These are phyloP conservation scores for Dasyprocta punctata DNA, from an alignment of 2,113 vertebrate genomes.

Conservation along the genomic window DNA sequence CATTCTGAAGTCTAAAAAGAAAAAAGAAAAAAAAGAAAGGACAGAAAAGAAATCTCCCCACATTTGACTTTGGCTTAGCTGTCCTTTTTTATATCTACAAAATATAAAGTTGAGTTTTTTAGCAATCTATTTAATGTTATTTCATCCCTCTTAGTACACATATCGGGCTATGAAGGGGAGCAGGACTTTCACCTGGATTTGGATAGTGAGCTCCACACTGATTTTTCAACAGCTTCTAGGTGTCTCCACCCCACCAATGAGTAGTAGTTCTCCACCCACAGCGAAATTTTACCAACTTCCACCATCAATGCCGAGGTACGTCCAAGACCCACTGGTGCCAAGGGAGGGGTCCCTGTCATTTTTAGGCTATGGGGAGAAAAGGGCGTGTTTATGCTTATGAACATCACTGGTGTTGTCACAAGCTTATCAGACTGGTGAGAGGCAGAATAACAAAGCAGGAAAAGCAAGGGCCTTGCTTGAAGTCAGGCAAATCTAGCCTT, in stretches of 20 bases:
- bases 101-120: neutral
- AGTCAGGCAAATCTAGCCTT: neutral
- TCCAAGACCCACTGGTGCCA: neutral
- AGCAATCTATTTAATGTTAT: neutral
- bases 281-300: neutral
- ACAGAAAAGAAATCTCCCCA: neutral
- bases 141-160: neutral
- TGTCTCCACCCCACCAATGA: too few relatives aligned
- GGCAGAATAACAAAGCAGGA: neutral
- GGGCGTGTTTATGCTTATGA: neutral
- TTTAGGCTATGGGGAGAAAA: neutral
- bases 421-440: too few relatives aligned
- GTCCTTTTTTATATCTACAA: neutral
- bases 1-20: neutral
- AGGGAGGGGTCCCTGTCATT: neutral
- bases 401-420: neutral
- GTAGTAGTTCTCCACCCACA: too few relatives aligned
- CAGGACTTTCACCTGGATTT: neutral
- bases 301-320: neutral
- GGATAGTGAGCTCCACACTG: neutral
- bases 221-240: neutral
- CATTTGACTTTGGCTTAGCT: constrained; percentile 3
- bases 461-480: neutral
- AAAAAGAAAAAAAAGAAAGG: constrained; percentile 24
- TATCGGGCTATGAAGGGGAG: accelerated